Evolutionary conservation across 2,888 invertebrate genomes (phyloP).

Genomic region (Cyclophora albipunctata): DNA sequence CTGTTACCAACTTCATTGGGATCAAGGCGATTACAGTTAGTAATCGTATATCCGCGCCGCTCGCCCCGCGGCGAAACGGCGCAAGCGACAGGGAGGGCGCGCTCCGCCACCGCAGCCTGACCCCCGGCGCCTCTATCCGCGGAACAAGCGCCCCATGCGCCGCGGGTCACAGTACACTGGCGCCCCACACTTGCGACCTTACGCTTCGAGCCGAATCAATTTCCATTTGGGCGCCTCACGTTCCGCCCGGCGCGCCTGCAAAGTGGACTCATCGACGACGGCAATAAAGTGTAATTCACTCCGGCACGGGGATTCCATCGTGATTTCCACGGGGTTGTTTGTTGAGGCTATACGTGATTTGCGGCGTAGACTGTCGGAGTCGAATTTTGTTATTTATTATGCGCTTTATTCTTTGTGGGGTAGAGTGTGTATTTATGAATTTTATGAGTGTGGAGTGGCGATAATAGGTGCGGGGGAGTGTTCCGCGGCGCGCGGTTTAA

Average conservation of each 20-base stretch:
- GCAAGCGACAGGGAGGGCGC: slow-evolving; percentile 42
- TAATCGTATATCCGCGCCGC: slow-evolving; percentile 62
- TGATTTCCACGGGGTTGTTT: slow-evolving; percentile 52
- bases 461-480: slow-evolving; percentile 20
- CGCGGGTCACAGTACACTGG: slow-evolving; percentile 24
- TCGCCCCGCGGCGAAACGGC: slow-evolving; percentile 38
- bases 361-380: slow-evolving; percentile 48
- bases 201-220: slow-evolving; percentile 61
- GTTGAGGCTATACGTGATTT: slow-evolving; percentile 68
- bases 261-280: slow-evolving; percentile 31
- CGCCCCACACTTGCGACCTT: slow-evolving; percentile 45
- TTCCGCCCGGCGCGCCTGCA: slow-evolving; percentile 23
- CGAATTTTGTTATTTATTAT: slow-evolving; percentile 32
- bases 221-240: slow-evolving; percentile 52
- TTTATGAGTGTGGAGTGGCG: slow-evolving; percentile 23
- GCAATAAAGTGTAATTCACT: slow-evolving; percentile 53
- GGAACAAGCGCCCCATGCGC: slow-evolving; percentile 37
- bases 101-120: slow-evolving; percentile 32
- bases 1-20: slow-evolving; percentile 65
- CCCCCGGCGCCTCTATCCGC: slow-evolving; percentile 24
- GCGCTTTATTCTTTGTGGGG: slow-evolving; percentile 26
- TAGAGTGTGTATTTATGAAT: slow-evolving; percentile 32
- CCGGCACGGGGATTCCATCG: slow-evolving; percentile 32
- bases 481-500: slow-evolving; percentile 32
- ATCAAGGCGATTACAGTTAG: slow-evolving; percentile 67